Evolutionary conservation across 2,888 invertebrate species (phyloP), one percentile per base, ranked within the genome.

Genomic region (Latheticus oryzae): DNA sequence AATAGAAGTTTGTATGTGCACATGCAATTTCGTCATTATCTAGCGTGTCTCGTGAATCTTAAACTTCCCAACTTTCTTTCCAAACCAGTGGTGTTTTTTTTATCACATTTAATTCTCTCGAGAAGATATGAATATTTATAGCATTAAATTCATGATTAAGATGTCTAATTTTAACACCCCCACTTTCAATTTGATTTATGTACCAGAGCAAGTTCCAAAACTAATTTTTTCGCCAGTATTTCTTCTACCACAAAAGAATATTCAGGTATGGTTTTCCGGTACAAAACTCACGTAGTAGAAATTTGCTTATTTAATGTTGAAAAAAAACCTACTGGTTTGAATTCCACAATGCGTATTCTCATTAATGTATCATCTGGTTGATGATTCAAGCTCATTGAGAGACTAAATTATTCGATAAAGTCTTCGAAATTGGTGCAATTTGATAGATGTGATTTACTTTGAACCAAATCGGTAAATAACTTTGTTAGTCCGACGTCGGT

Each of bases 121-220:
- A 37, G 35, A 45, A 45, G 56, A 60, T 60, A 60, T 60, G 60
- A 60, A 60, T 60, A 60, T 60, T 60, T 60, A 60, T 60, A 50
- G 60, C 60, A 56, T 55, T 60, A 56, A 60, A 60, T 60, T 56
- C 52, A 56, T 43, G 60, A 60, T 60, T 56, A 56, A 60, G 55
- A 56, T 56, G 60, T 60, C 56, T 60, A 60, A 60, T 60, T 60
- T 56, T 40, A 58, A 54, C 51, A 56, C 58, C 58, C 51, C 52
- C 45, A 57, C 50, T 38, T 47, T 47, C 45, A 58, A 45, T 53
- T 58, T 58, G 52, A 58, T 58, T 53, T 53, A 58, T 45, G 38
- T 58, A 58, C 53, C 47, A 12, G 40, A 26, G 40, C 16, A 53
- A 47, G 30, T 58, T 58, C 45, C 40, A 33, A 53, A 52, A 52